These are phyloP conservation scores for Nomada hirtipes DNA, from an alignment of 2,888 invertebrate species.

Conservation along the genomic window DNA sequence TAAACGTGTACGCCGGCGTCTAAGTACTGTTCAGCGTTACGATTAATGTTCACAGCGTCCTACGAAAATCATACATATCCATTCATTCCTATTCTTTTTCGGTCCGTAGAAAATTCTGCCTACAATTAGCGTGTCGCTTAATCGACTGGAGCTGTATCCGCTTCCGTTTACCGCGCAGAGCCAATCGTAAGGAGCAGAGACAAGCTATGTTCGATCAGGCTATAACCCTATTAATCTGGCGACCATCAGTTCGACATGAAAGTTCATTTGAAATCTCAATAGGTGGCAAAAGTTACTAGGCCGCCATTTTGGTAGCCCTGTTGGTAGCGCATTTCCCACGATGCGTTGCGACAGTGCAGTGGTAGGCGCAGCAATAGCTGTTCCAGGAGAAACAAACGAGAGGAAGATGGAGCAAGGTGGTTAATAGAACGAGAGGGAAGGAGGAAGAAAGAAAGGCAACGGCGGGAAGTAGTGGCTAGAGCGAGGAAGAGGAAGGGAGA, in stretches of 20 bases:
- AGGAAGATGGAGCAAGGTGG: not conserved
- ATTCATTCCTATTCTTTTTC: not conserved
- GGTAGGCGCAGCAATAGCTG: slow-evolving; percentile 30
- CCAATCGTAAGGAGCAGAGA: not conserved
- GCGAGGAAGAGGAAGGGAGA: not conserved
- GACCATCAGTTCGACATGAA: slow-evolving; percentile 1
- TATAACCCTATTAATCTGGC: not conserved
- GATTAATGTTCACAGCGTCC: too few species aligned
- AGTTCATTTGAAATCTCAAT: slow-evolving; percentile 22
- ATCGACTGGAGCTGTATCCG: not conserved
- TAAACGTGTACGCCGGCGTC: too few species aligned
- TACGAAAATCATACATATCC: not conserved
- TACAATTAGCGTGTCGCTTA: not conserved
- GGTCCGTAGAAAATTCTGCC: not conserved
- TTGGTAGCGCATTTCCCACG: slow-evolving; percentile 46
- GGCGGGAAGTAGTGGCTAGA: not conserved
- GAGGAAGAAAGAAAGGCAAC: not conserved
- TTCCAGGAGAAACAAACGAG: slow-evolving; percentile 19
- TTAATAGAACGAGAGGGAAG: not conserved
- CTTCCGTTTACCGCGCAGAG: too few species aligned
- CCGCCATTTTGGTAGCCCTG: slow-evolving; percentile 67
- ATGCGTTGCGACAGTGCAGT: slow-evolving; percentile 17
- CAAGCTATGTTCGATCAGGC: not conserved
- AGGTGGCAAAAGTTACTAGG: slow-evolving; percentile 17
- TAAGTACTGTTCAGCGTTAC: too few species aligned